Evolutionary conservation across 1,140 invertebrate species (phyloP).

Genomic region (Aplysia californica): DNA sequence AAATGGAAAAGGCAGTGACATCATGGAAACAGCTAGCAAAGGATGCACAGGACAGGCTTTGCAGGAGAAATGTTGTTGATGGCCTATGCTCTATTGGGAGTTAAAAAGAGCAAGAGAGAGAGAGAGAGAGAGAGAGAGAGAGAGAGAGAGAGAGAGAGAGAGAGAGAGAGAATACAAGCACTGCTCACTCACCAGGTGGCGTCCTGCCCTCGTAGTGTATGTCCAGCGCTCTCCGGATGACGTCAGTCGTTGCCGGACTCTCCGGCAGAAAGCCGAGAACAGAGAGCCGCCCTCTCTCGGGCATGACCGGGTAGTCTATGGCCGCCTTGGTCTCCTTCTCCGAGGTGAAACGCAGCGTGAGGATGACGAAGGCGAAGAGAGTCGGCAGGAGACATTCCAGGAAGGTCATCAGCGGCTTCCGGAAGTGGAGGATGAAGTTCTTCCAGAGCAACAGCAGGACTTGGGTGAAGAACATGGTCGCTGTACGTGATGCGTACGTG

Average conservation of each 20-base stretch:
- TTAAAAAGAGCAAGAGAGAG: no score
- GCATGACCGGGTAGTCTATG: not conserved
- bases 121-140: no score
- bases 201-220: not conserved
- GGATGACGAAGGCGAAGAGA: not conserved
- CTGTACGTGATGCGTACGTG: not conserved
- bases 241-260: not conserved
- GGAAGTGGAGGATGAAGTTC: not conserved
- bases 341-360: not conserved
- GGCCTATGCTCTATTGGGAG: no score
- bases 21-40: no score
- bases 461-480: constrained; percentile 9
- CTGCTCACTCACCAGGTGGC: not conserved
- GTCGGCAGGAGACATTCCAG: not conserved
- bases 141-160: no score
- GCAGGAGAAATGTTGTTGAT: no score
- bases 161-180: no score
- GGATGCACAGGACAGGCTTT: no score
- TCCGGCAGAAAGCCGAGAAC: not conserved
- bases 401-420: not conserved
- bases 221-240: not conserved
- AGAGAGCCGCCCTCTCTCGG: not conserved
- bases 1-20: no score
- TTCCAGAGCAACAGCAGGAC: constrained; percentile 4
- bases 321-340: not conserved